These are phyloP conservation scores for Thereva unica DNA, from an alignment of 2,888 invertebrate species.

Conservation along the genomic window DNA sequence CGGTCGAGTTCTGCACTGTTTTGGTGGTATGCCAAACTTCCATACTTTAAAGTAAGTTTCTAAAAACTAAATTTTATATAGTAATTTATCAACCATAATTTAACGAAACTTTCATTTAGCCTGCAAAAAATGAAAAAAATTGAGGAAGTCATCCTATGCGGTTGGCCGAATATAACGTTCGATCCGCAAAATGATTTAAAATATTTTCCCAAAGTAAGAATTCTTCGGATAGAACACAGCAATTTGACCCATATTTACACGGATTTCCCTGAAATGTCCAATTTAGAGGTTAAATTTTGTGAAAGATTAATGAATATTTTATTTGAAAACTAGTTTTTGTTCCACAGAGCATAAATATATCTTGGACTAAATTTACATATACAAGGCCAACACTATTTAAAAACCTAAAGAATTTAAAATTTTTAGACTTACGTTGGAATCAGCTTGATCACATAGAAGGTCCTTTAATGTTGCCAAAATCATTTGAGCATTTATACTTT, in stretches of 20 bases:
- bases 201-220: slow-evolving; percentile 50
- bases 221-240: slow-evolving; percentile 53
- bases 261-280: slow-evolving; percentile 53
- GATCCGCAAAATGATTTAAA: slow-evolving; percentile 50
- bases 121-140: slow-evolving; percentile 34
- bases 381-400: slow-evolving; percentile 52
- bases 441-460: slow-evolving; percentile 54
- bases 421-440: slow-evolving; percentile 56
- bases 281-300: slow-evolving; percentile 48
- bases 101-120: not conserved
- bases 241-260: slow-evolving; percentile 49
- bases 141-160: slow-evolving; percentile 47
- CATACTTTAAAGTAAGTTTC: slow-evolving; percentile 46
- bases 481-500: slow-evolving; percentile 51
- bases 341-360: slow-evolving; percentile 54
- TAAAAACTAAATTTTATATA: not conserved
- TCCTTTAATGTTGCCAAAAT: slow-evolving; percentile 49
- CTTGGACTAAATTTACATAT: slow-evolving; percentile 55
- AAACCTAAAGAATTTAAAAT: slow-evolving; percentile 49
- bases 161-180: slow-evolving; percentile 52
- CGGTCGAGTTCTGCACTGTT: slow-evolving; percentile 50
- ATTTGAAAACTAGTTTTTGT: slow-evolving; percentile 1
- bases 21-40: slow-evolving; percentile 53
- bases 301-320: not conserved
- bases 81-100: slow-evolving; percentile 3